A percentile compares a stretch with the other conserved stretches of the same genome.
Conservation (phyloP, 2,797 vertebrate species). For the Forpus xanthops region DNA sequence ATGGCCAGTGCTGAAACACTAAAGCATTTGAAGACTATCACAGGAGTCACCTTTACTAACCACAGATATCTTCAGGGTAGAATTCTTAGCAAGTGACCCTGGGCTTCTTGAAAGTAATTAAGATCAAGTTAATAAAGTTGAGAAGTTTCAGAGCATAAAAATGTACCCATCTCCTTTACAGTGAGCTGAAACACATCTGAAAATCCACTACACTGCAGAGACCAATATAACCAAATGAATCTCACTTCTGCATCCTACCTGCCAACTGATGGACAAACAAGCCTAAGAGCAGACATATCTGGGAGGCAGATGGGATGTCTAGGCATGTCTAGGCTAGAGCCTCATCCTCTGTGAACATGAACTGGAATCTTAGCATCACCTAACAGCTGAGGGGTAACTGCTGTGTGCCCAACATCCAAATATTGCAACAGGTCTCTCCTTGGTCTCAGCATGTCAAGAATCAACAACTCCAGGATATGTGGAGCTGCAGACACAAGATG, state of each 20-base stretch:
- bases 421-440: background rate
- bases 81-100: background rate
- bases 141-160: background rate
- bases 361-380: background rate
- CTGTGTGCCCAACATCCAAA: background rate
- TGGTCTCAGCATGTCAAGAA: background rate
- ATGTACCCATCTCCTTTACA: background rate
- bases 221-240: background rate
- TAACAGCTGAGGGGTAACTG: background rate
- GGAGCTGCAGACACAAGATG: background rate
- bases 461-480: background rate
- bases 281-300: background rate
- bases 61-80: background rate
- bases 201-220: background rate
- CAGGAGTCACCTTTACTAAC: background rate
- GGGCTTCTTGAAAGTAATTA: background rate
- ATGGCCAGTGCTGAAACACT: background rate
- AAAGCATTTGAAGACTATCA: background rate
- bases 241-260: background rate
- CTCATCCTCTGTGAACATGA: background rate
- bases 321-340: background rate
- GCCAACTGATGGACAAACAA: background rate
- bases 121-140: background rate
- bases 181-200: background rate
- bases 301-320: no score